Conservation (phyloP, 2,113 vertebrate species). For the Deroptyus accipitrinus region DNA sequence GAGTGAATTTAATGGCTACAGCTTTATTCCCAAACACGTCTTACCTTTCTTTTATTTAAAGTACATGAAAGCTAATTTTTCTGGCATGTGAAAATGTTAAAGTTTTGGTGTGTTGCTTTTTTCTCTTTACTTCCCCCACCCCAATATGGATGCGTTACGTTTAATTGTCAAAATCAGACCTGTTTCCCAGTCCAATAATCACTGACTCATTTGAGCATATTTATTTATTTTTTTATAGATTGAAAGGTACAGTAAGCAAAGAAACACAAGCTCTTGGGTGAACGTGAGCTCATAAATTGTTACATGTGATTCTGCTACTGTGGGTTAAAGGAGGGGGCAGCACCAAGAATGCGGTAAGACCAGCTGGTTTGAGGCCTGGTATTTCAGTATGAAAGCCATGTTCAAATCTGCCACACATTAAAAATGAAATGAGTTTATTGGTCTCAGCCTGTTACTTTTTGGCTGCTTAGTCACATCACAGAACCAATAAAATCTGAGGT, state of each 20-base stretch:
- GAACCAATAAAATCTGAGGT: background rate
- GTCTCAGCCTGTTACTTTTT: background rate
- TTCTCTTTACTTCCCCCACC: background rate
- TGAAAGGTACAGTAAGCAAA: background rate
- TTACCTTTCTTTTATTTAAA: constrained; percentile 36
- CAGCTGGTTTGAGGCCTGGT: constrained; percentile 1
- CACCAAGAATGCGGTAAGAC: constrained; percentile 31
- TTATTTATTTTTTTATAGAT: background rate
- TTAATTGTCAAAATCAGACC: background rate
- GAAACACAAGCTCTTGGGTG: background rate
- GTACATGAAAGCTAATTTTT: constrained; percentile 44
- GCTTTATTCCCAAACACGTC: background rate
- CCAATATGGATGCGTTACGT: background rate
- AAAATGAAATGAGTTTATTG: background rate
- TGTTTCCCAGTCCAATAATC: background rate
- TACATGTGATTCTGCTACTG: constrained; percentile 7
- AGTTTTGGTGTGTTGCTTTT: background rate
- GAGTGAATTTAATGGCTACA: background rate
- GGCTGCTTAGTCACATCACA: background rate
- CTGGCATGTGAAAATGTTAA: background rate
- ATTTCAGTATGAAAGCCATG: background rate
- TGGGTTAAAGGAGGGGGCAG: constrained; percentile 30
- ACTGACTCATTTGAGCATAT: background rate
- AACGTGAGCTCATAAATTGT: background rate
- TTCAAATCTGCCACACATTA: background rate